Percentiles rank a stretch among this genome's conserved stretches.
phyloP scores from a whole-genome alignment of 2,113 vertebrate genomes.

The Notarius lentiginosus region DNA sequence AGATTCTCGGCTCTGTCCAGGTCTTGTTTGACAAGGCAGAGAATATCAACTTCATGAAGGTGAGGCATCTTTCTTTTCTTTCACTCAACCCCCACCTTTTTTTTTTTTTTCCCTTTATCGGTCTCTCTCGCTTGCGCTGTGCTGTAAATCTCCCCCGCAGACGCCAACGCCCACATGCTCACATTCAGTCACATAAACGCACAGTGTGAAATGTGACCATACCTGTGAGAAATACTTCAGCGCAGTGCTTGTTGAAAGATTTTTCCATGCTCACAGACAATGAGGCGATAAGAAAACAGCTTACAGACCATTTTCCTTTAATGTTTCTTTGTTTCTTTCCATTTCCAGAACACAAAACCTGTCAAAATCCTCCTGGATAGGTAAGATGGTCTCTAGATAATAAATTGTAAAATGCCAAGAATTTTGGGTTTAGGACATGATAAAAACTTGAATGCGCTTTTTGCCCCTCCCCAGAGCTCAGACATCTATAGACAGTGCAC shows the following conservation, averaged over 20 bases:
- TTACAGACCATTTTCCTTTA: constrained; percentile 29
- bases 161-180: constrained; percentile 36
- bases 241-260: constrained; percentile 38
- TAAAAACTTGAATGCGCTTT: neutral
- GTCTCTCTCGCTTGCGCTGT: neutral
- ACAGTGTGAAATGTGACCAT: constrained; percentile 45
- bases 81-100: neutral
- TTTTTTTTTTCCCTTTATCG: constrained; percentile 51
- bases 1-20: constrained; percentile 90
- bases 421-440: neutral
- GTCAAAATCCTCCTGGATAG: constrained; percentile 96
- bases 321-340: constrained; percentile 59
- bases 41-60: constrained; percentile 97
- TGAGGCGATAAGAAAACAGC: constrained; percentile 34
- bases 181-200: constrained; percentile 38
- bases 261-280: constrained; percentile 30
- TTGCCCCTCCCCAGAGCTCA: constrained; percentile 77
- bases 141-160: constrained; percentile 42
- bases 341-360: constrained; percentile 92
- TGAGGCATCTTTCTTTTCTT: constrained; percentile 53
- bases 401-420: neutral
- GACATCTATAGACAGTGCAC: constrained; percentile 81
- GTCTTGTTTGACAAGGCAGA: constrained; percentile 88
- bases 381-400: constrained; percentile 68
- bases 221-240: constrained; percentile 50